These are phyloP conservation scores for Acromyrmex echinatior DNA, from an alignment of 1,140 invertebrate species.

Conservation along the genomic window DNA sequence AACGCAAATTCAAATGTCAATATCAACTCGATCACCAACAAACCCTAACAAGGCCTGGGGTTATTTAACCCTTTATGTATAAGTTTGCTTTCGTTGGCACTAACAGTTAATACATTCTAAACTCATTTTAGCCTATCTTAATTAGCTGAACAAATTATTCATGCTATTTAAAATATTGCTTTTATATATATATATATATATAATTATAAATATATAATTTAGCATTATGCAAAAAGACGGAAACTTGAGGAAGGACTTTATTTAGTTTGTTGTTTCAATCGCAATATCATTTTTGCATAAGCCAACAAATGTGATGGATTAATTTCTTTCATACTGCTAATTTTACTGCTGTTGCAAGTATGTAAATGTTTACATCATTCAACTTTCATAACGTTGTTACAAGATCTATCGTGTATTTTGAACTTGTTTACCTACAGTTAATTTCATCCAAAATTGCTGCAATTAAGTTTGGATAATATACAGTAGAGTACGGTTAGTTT, in stretches of 20 bases:
- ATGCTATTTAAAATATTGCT: too few relatives aligned
- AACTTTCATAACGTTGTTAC: constrained; percentile 43
- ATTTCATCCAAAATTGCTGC: constrained; percentile 16
- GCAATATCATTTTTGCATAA: background rate
- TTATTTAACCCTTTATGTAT: constrained; percentile 17
- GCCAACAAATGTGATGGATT: background rate
- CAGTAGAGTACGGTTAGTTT: background rate
- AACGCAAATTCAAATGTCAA: background rate
- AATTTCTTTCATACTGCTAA: background rate
- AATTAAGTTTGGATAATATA: constrained; percentile 25
- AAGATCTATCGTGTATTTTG: constrained; percentile 33
- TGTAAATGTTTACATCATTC: constrained; percentile 11
- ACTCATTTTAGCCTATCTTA: background rate
- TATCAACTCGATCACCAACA: background rate
- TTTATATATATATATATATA: too few relatives aligned
- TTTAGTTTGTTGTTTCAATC: background rate
- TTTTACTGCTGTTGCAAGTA: constrained; percentile 10
- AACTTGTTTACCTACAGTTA: constrained; percentile 26
- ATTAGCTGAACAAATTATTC: too few relatives aligned
- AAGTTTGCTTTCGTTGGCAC: background rate
- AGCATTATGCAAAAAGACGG: background rate
- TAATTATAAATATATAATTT: background rate
- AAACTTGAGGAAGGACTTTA: background rate
- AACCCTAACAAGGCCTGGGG: background rate
- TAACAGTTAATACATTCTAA: background rate